Evolutionary conservation across 2,113 vertebrate species (phyloP), one percentile per base, ranked within the genome.

Genomic region (Calidris pugnax): DNA sequence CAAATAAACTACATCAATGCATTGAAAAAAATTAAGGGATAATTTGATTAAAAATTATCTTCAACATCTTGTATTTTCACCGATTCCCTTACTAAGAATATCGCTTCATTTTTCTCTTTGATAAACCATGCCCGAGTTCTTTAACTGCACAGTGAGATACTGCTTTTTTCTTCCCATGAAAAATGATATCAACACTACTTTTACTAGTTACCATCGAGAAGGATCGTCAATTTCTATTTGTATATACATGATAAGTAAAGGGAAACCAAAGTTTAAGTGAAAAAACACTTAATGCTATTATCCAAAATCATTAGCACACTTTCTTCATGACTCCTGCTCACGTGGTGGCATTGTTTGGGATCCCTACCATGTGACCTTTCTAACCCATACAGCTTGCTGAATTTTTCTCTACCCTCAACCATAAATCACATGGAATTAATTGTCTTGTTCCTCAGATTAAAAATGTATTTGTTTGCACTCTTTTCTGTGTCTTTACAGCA

Each of bases 161-260:
- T 80, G 21, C n/a, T 53, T 81, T n/a, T 14, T 9, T 3, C 6
- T 3, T 8, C 17, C 1, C 12, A 10, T 2, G 12, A 68, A 80
- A 80, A 5, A 57, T 2, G 2, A 12, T 5, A 30, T 5, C 32
- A 63, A 21, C 0, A 0, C 5, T 81, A 30, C 21, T 28, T 85
- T 64, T 23, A 9, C 24, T 26, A 53, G n/a, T 16, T 77, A 28
- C 35, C 10, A 13, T 4, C 12, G 26, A 51, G n/a, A 45, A 71
- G 21, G 30, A 6, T 2, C 47, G 30, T 32, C 26, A 74, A 15
- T 47, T 84, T 60, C 24, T 60, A 2, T 12, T 83, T 55, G 50
- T 59, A 3, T 2, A 2, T 48, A 37, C 11, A 6, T 1, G 5
- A 27, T 5, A 78, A 45, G 18, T 28, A 41, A 73, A 63, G 12